These are phyloP conservation scores for Percopsis omiscomaycus DNA, from an alignment of 2,797 vertebrate genomes.

Conservation along the genomic window DNA sequence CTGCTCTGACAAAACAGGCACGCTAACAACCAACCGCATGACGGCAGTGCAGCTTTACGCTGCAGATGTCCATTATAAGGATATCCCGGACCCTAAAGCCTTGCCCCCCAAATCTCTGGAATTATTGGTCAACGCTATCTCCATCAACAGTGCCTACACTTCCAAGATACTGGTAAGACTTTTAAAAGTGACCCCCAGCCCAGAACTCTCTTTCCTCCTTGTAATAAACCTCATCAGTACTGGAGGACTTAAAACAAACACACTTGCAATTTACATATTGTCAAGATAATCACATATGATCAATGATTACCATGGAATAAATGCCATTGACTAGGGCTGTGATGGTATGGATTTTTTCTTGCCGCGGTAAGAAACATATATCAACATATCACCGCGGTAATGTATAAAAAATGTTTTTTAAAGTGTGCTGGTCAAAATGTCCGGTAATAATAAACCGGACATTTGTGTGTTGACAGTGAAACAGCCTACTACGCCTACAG, in stretches of 20 bases:
- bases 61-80: conserved; percentile 89
- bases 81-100: conserved; percentile 86
- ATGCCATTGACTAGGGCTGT: no score
- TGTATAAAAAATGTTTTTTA: no score
- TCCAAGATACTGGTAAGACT: conserved; percentile 93
- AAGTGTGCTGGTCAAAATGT: no score
- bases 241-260: no score
- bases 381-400: no score
- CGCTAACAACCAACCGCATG: conserved; percentile 97
- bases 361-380: no score
- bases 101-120: conserved; percentile 87
- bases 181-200: background rate
- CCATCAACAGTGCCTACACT: conserved; percentile 97
- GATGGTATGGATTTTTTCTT: no score
- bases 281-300: no score
- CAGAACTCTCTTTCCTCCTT: background rate
- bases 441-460: no score
- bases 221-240: background rate
- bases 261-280: background rate
- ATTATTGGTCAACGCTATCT: conserved; percentile 85
- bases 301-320: no score
- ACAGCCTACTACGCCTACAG: no score
- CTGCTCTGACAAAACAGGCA: conserved; percentile 98
- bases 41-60: conserved; percentile 89
- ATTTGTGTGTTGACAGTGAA: no score